Percentiles rank a stretch among this genome's conserved stretches.
These are phyloP conservation scores for Pelodytes ibericus DNA, from an alignment of 2,797 vertebrate species.

Conservation along the genomic window DNA sequence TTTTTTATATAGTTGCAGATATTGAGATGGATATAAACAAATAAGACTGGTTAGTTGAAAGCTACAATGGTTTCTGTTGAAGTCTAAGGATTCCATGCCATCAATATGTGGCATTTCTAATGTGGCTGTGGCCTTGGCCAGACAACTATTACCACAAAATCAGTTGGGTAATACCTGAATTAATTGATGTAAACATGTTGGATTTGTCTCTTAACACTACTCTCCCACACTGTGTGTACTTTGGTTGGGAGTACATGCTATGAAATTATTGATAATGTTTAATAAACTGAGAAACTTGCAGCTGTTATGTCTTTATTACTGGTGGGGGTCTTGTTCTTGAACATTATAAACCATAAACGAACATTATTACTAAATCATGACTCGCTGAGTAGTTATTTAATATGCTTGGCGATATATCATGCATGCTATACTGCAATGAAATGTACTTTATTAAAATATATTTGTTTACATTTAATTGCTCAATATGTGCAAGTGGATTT, in stretches of 20 bases:
- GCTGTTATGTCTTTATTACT: conserved; percentile 3
- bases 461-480: too few relatives aligned
- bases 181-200: conserved; percentile 17
- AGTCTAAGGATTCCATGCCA: neutral
- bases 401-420: too few relatives aligned
- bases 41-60: neutral
- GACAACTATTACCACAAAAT: too few relatives aligned
- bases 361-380: too few relatives aligned
- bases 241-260: conserved; percentile 51
- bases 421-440: too few relatives aligned
- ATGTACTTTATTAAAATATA: too few relatives aligned
- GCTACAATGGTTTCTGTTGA: neutral
- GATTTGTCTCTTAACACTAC: conserved; percentile 52
- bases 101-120: neutral
- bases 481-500: too few relatives aligned
- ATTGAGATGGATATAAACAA: neutral
- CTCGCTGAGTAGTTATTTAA: too few relatives aligned
- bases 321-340: too few relatives aligned
- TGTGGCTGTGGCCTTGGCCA: too few relatives aligned
- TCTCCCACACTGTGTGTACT: conserved; percentile 47
- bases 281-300: conserved; percentile 50
- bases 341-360: too few relatives aligned
- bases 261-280: conserved; percentile 41
- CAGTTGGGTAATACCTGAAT: neutral
- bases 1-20: neutral